A percentile compares a stretch with the other conserved stretches of the same genome.
Conservation (phyloP, 2,113 vertebrate genomes). For the Lamprotornis superbus region DNA sequence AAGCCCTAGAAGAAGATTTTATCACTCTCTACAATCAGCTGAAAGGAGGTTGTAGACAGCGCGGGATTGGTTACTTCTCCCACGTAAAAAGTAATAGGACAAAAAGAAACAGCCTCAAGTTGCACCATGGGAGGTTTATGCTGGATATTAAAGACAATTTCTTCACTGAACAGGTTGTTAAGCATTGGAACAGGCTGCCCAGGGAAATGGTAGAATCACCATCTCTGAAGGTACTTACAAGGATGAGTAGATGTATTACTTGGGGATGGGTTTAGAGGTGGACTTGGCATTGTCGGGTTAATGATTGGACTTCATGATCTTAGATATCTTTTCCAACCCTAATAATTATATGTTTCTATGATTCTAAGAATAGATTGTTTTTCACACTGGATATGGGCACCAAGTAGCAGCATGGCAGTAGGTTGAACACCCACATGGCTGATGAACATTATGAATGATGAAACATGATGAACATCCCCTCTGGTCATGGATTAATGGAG, state of each 20-base stretch:
- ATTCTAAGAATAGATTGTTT: not conserved
- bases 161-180: accelerated
- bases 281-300: not conserved
- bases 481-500: accelerated
- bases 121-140: not conserved
- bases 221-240: not conserved
- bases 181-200: not conserved
- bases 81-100: not conserved
- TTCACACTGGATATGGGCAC: not conserved
- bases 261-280: not conserved
- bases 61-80: too few relatives aligned
- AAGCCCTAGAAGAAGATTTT: not conserved
- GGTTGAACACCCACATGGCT: not conserved
- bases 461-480: not conserved
- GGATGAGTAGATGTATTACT: too few relatives aligned
- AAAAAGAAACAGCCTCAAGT: not conserved
- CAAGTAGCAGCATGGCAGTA: accelerated
- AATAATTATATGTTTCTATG: not conserved
- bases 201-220: not conserved
- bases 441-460: too few relatives aligned
- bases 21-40: not conserved
- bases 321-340: not conserved
- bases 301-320: not conserved
- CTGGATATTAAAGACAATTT: not conserved
- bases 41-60: not conserved